These are phyloP conservation scores for Sebastes matsubarae DNA, from an alignment of 2,797 vertebrate genomes.

Conservation along the genomic window DNA sequence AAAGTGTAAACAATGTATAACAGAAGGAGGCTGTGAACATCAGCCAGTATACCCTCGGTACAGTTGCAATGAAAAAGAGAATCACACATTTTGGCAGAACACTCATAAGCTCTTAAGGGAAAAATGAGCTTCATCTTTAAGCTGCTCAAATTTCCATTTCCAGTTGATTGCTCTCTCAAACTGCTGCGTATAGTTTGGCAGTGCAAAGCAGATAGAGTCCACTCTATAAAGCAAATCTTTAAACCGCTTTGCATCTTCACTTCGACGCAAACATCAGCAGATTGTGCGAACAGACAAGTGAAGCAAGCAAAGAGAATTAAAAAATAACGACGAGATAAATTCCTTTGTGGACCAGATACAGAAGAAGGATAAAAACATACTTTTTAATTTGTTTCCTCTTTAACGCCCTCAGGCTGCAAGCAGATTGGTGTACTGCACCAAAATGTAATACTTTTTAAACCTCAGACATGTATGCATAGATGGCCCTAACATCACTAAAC, in stretches of 20 bases:
- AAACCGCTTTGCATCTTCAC: slow-evolving; percentile 69
- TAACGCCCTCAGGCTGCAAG: slow-evolving; percentile 1
- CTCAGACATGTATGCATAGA: background rate
- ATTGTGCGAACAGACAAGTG: slow-evolving; percentile 67
- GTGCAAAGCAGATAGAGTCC: slow-evolving; percentile 55
- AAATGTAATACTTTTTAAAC: background rate
- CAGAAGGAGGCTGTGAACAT: slow-evolving; percentile 49
- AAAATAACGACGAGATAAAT: slow-evolving; percentile 51
- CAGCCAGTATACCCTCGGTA: slow-evolving; percentile 40
- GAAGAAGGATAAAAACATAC: slow-evolving; percentile 13
- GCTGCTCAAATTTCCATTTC: slow-evolving; percentile 76
- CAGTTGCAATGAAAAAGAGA: slow-evolving; percentile 31
- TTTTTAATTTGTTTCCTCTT: slow-evolving; percentile 10
- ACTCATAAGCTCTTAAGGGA: slow-evolving; percentile 60
- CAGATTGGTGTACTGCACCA: background rate
- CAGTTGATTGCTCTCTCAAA: slow-evolving; percentile 73
- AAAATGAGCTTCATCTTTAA: slow-evolving; percentile 71
- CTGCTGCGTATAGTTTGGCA: slow-evolving; percentile 67
- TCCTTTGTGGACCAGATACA: slow-evolving; percentile 50
- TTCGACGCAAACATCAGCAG: slow-evolving; percentile 61
- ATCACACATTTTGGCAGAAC: slow-evolving; percentile 66
- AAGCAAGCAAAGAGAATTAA: slow-evolving; percentile 49
- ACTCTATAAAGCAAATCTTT: slow-evolving; percentile 66
- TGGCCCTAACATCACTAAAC: background rate
- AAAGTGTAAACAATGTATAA: slow-evolving; percentile 46